Percentiles rank a stretch among this genome's conserved stretches.
phyloP scores from a whole-genome alignment of 2,113 vertebrate species.

The Paradoxurus hermaphroditus region DNA sequence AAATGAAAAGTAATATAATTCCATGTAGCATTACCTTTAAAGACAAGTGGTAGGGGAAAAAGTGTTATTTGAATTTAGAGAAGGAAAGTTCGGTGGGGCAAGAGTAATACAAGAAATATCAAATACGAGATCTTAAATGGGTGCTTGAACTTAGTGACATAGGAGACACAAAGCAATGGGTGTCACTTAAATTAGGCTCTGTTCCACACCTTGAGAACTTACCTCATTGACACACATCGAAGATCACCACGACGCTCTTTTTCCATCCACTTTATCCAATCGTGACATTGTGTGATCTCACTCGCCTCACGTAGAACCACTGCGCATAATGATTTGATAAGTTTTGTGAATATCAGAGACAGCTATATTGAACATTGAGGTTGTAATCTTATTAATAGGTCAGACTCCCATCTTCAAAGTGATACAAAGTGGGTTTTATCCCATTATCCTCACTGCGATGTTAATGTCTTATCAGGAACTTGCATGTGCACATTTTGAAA shows the following conservation, averaged over 20 bases:
- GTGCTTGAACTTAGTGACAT: neutral
- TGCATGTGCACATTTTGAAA: neutral
- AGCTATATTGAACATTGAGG: neutral
- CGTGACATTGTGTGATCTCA: neutral
- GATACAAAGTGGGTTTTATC: neutral
- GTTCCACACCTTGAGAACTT: neutral
- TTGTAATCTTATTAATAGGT: neutral
- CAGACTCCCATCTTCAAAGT: neutral
- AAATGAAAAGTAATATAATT: neutral
- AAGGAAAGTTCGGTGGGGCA: neutral
- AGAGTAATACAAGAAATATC: neutral
- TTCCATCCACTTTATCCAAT: neutral
- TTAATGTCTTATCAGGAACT: neutral
- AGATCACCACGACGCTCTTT: neutral
- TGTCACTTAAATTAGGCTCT: neutral
- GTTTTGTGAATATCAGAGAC: neutral
- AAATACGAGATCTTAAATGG: neutral
- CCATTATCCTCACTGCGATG: neutral
- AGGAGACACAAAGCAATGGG: neutral
- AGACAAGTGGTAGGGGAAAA: neutral
- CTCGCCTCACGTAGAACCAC: neutral
- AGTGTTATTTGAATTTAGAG: neutral
- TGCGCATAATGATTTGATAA: neutral
- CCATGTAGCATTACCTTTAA: neutral
- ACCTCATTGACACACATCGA: neutral